phyloP scores from a whole-genome alignment of 2,888 invertebrate species.

The Dryomyza anilis region DNA sequence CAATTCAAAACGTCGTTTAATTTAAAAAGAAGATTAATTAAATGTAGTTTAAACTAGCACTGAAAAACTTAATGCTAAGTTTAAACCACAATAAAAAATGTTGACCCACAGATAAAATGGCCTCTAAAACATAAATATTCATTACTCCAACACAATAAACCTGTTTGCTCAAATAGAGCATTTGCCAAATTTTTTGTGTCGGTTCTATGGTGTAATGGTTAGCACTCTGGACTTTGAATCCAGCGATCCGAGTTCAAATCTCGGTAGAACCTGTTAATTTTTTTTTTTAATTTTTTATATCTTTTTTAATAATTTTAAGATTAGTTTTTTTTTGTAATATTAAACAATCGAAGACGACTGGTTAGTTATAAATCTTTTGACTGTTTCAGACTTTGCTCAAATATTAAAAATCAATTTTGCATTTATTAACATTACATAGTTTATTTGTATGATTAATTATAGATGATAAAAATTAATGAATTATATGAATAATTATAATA shows the following conservation, averaged over 20 bases:
- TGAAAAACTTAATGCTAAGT: too few species aligned
- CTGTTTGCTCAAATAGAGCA: too few species aligned
- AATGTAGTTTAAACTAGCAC: too few species aligned
- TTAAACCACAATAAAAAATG: too few species aligned
- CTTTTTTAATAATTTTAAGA: background rate
- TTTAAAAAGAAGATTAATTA: too few species aligned
- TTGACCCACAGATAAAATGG: too few species aligned
- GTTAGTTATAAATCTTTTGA: background rate
- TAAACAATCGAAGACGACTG: background rate
- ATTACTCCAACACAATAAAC: too few species aligned
- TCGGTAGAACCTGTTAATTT: conserved; percentile 59
- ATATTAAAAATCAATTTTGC: background rate
- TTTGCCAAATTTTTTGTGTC: too few species aligned
- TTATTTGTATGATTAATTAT: conserved; percentile 9
- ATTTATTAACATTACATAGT: background rate
- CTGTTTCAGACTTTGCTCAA: background rate
- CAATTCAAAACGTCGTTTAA: too few species aligned
- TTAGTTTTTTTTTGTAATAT: background rate
- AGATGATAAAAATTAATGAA: background rate
- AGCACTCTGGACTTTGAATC: conserved; percentile 51
- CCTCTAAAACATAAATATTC: too few species aligned
- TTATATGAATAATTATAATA: background rate
- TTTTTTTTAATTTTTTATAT: background rate
- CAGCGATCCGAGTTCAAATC: conserved; percentile 63
- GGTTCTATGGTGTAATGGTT: conserved; percentile 54